Evolutionary conservation across 2,888 invertebrate species (phyloP).

Genomic region (Ferrisia virgata): DNA sequence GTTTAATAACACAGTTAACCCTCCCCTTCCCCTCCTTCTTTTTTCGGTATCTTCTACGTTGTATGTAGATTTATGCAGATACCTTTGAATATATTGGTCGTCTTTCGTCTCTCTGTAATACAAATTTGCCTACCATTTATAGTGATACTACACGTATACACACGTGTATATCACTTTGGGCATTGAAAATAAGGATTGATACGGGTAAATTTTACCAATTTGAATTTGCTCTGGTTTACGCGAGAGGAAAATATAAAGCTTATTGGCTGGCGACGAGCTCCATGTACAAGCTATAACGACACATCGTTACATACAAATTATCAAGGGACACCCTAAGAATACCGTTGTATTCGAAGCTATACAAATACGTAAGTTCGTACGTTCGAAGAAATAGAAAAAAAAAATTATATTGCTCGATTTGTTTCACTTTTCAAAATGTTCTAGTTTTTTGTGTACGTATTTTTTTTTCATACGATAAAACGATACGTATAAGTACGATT

Average conservation of each 20-base stretch:
- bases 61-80: no score
- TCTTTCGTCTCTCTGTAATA: no score
- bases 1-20: no score
- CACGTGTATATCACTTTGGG: no score
- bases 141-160: no score
- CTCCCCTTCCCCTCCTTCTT: no score
- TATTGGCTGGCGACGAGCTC: not conserved
- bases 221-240: not conserved
- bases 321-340: not conserved
- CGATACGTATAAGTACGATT: no score
- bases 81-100: no score
- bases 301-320: not conserved
- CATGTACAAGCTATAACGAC: not conserved
- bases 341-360: not conserved
- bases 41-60: no score
- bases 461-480: no score
- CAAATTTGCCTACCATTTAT: not conserved
- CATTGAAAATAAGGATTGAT: not conserved
- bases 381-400: not conserved
- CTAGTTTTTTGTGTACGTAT: no score
- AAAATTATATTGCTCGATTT: not conserved
- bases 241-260: not conserved
- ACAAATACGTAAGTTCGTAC: no score
- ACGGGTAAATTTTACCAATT: not conserved
- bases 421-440: not conserved